These are phyloP conservation scores for Corythaixoides concolor DNA, from an alignment of 2,113 vertebrate genomes.

Conservation along the genomic window DNA sequence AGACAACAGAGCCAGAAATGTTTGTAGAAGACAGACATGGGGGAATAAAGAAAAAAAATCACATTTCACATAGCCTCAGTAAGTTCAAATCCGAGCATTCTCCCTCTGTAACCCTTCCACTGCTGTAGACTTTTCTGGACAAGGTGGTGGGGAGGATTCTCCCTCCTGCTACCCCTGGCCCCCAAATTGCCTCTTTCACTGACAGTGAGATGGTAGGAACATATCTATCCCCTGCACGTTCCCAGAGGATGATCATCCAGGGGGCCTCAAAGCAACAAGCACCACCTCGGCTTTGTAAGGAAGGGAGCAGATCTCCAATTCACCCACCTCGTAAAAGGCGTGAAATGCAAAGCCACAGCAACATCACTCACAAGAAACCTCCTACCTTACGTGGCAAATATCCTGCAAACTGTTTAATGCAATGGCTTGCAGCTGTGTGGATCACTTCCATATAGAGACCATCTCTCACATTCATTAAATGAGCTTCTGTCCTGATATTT, in stretches of 20 bases:
- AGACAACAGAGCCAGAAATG: neutral
- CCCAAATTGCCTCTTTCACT: no score
- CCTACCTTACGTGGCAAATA: fast-evolving
- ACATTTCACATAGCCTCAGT: neutral
- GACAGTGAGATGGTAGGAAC: fast-evolving
- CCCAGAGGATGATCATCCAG: neutral
- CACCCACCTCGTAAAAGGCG: fast-evolving
- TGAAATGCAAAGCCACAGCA: neutral
- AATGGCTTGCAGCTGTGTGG: neutral
- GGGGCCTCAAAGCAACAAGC: neutral
- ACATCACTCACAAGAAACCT: fast-evolving
- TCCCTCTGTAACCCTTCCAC: neutral
- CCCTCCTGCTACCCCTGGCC: neutral
- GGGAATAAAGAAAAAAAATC: neutral
- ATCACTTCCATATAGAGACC: fast-evolving
- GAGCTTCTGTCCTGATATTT: neutral
- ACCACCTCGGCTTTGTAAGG: neutral
- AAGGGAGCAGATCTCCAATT: fast-evolving
- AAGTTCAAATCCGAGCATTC: neutral
- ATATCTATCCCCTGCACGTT: fast-evolving
- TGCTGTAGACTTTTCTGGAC: neutral
- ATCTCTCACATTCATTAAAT: fast-evolving
- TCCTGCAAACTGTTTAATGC: fast-evolving
- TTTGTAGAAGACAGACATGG: neutral
- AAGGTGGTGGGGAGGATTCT: no score